A percentile compares a stretch with the other conserved stretches of the same genome.
Evolutionary conservation across 2,888 invertebrate species (phyloP).

Genomic region (Blastobasis lacticolella): DNA sequence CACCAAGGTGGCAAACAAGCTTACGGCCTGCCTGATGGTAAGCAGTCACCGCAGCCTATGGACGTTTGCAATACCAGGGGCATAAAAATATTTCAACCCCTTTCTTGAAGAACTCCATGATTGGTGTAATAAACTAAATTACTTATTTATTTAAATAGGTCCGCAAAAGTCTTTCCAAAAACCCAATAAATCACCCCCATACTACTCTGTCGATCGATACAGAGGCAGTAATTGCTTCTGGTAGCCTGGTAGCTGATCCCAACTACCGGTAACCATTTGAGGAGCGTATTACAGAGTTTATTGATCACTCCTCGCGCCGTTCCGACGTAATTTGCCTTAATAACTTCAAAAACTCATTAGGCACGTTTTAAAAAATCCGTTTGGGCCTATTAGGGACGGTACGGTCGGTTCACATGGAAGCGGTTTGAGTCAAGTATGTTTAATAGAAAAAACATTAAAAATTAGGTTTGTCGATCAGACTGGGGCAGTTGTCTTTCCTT

Average conservation of each 20-base stretch:
- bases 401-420: constrained; percentile 1
- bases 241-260: constrained; percentile 31
- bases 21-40: no score
- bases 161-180: background rate
- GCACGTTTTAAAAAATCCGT: constrained; percentile 34
- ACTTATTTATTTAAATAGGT: no score
- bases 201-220: constrained; percentile 16
- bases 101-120: no score
- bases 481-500: no score
- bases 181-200: constrained; percentile 36
- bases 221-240: constrained; percentile 51
- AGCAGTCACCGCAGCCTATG: no score
- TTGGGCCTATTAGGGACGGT: constrained; percentile 6
- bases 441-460: background rate
- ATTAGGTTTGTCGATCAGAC: background rate
- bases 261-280: constrained; percentile 35
- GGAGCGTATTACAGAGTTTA: constrained; percentile 46
- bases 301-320: constrained; percentile 40
- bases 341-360: constrained; percentile 63
- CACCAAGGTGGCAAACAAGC: no score
- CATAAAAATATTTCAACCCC: no score
- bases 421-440: background rate
- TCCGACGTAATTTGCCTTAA: constrained; percentile 60
- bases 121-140: no score
- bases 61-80: no score